Evolutionary conservation across 2,888 invertebrate genomes (phyloP), one percentile per base, ranked within the genome.

Genomic region (Mesorhabditis sp.): DNA sequence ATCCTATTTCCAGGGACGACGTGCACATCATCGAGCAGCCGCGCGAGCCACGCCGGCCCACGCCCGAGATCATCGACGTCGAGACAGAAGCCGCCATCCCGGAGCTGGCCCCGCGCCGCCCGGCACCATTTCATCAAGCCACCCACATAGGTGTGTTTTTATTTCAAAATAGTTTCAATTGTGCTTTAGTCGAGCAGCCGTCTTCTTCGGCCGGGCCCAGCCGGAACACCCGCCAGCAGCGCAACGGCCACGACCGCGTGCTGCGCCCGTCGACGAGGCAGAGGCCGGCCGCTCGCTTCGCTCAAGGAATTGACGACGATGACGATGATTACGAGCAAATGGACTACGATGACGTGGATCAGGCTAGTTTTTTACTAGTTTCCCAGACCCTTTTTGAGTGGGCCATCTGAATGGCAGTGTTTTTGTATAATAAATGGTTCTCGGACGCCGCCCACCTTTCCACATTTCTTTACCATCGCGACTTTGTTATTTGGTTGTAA

Each of bases 261-360:
- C 28, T 28, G 28, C 28, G 28, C 28, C 28, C 28, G 28, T 28
- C 28, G 28, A 28, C 28, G 28, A 28, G 28, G 28, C 28, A 28
- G 28, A 28, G 28, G 28, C 28, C 28, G 28, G 28, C 28, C 28
- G 28, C 28, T 28, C 28, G 28, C 2, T 28, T 28, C 28, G 28
- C 28, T 28, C 28, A 28, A 28, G 28, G 28, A 28, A 28, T 28
- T 2, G 62, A 45, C 4, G 43, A 58, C 66, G 62, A 66, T 15
- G 45, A 28, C 13, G 45, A 10, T 65, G 68, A 63, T 65, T 62
- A 66, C 43, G 71, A 65, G 41, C 42, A 45, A 45, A 69, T 68
- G 7, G 69, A 45, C 7, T 28, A 62, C n/a, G n/a, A 50, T 28
- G 28, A 28, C 28, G 28, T 28, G 28, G 28, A 28, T 28, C 28